Base-by-base conservation (phyloP, 2,888 invertebrate genomes). In the Cephus pygmeus region DNA sequence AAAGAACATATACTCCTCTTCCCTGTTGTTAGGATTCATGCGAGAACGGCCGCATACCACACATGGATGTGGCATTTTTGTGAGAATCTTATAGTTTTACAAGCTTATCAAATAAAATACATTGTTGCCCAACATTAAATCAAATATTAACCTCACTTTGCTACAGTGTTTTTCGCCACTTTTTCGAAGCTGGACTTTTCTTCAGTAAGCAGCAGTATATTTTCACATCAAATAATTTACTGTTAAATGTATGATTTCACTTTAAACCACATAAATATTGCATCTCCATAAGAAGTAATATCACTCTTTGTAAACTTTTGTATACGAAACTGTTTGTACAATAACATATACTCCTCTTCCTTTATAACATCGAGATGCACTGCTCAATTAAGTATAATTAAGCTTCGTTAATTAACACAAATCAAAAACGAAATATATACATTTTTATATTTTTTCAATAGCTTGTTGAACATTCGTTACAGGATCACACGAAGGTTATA, bases 1-100 rank as follows among this genome's bases (percentile, higher is more conserved):
- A 79, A 91, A 91, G 78, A 91, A 91, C 83, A 88, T 88, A 73
- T 91, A 91, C 56, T 91, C 91, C 73, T 91, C 91, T 77, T 88
- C 88, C 3, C 89, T 87, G 76, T 91, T 91, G 76, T 90, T 91
- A 2, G 91, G 91, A 78, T 91, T 91, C 91, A 91, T 90, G 31
- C 91, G 91, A 33, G 91, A 91, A 83, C 91, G 89, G 36, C 91
- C 91, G 80, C 91, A 91, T 30, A 91, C 91, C 15, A 90, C 91
- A 74, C 91, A 91, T 3, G 91, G 91, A 86, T 91, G 91, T 73
- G 91, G 91, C 91, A 91, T 91, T 76, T 87, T 89, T 81, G 11
- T 12, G 12, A 6, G n/a, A 31, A 35, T 34, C 30, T 74, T 35
- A 34, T 35, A 34, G n/a, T 34, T 34, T 35, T 74, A 36, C 23